Conservation (phyloP, 2,797 vertebrate species). For the Miichthys miiuy region DNA sequence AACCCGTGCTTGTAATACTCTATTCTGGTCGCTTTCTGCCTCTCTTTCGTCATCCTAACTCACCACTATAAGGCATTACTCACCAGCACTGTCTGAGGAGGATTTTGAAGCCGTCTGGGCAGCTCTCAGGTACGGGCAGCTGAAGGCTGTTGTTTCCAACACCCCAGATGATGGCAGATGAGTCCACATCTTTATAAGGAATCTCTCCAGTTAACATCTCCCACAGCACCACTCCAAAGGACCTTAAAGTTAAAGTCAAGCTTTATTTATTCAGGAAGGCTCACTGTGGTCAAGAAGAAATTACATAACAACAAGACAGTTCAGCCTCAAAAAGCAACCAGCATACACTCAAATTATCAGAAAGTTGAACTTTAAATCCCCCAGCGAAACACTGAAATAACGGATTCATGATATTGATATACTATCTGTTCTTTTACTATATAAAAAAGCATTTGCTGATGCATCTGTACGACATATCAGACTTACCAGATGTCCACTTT, state of each 20-base stretch:
- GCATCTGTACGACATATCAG: neutral
- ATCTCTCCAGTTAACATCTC: conserved; percentile 96
- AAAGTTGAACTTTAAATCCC: neutral
- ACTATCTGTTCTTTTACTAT: neutral
- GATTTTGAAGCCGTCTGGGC: conserved; percentile 98
- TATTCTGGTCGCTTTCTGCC: conserved; percentile 8
- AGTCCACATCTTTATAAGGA: conserved; percentile 98
- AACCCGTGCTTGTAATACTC: conserved; percentile 22
- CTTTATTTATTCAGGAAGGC: conserved; percentile 17
- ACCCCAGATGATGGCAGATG: conserved; percentile 98
- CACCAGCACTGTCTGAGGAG: conserved; percentile 97
- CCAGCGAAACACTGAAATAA: conserved; percentile 3
- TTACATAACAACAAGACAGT: neutral
- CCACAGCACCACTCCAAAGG: conserved; percentile 97
- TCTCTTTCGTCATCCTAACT: neutral
- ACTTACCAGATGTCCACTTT: conserved; percentile 97
- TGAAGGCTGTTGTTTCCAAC: conserved; percentile 98
- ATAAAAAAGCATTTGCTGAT: neutral
- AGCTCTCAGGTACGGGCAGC: conserved; percentile 94
- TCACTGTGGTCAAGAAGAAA: conserved; percentile 3
- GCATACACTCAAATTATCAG: neutral
- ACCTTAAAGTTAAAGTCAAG: conserved; percentile 83
- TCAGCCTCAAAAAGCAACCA: neutral
- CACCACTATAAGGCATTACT: conserved; percentile 65
- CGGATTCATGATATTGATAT: neutral